Evolutionary conservation across 2,888 invertebrate genomes (phyloP).

Genomic region (Aromia moschata): DNA sequence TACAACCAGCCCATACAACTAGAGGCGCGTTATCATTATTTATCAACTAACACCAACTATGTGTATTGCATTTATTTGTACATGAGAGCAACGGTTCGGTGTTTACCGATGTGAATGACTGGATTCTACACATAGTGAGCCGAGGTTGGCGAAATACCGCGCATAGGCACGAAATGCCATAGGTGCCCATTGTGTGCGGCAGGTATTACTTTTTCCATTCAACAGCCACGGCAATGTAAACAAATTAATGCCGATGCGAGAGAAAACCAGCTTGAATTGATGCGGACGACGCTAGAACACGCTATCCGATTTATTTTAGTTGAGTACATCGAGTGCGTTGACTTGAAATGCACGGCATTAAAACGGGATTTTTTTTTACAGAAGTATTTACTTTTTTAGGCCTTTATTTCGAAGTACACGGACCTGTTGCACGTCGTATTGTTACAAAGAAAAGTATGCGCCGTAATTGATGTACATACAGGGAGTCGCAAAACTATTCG

Average conservation of each 20-base stretch:
- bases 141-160: slow-evolving; percentile 9
- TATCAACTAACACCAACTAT: slow-evolving; percentile 38
- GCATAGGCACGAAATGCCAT: slow-evolving; percentile 10
- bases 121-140: slow-evolving; percentile 7
- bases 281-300: background rate
- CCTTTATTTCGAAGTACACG: background rate
- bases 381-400: background rate
- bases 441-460: no score
- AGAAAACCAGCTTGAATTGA: slow-evolving; percentile 1
- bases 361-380: background rate
- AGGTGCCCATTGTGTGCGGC: background rate
- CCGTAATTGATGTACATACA: no score
- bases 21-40: slow-evolving; percentile 35
- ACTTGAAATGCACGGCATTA: background rate
- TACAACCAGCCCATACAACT: slow-evolving; percentile 13
- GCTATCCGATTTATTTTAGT: background rate
- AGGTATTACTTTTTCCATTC: slow-evolving; percentile 11
- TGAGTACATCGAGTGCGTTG: background rate
- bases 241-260: slow-evolving; percentile 4
- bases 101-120: slow-evolving; percentile 39
- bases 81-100: slow-evolving; percentile 31
- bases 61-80: slow-evolving; percentile 34
- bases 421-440: background rate
- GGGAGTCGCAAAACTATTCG: no score
- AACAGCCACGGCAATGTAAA: slow-evolving; percentile 1